Evolutionary conservation across 2,797 vertebrate genomes (phyloP), one percentile per base, ranked within the genome.

Genomic region (Micrastur ruficollis): DNA sequence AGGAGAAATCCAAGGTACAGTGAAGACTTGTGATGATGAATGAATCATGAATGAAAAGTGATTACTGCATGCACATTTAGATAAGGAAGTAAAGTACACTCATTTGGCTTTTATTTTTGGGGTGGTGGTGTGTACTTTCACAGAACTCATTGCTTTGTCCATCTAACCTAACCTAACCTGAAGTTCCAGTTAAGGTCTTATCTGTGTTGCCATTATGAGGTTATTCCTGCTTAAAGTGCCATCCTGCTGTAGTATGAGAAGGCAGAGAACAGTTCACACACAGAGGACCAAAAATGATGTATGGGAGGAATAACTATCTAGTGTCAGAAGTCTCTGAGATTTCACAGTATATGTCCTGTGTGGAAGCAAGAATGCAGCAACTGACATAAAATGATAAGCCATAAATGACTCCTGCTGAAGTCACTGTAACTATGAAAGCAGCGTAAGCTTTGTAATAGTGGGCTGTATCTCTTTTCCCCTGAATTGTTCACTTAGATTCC

Each of bases 1-100:
- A 99, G 88, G 99, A 99, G 96, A 99, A 99, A 93, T 99, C 99
- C 96, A 99, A 99, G 98, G 99, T 99, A 96, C 65, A 86, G 53
- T 23, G 11, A 71, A 67, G 47, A 36, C 36, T 34, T 46, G 34
- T 40, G 9, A n/a, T n/a, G n/a, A n/a, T n/a, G n/a, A n/a, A n/a
- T n/a, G n/a, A 79, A 71, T 71, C 75, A 25, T 17, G 47, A 31
- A 58, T 31, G 52, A 29, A 53, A 65, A 70, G 11, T 36, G 32
- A 61, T 74, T 50, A 25, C 15, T 76, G 29, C 26, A 2, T 81
- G 32, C 14, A 27, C 6, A 9, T 73, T 66, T 66, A 49, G 50
- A 81, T 58, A 59, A 74, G 31, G 32, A 81, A 65, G 25, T 23
- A 32, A 75, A 83, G 9, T 29, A 10, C 19, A 34, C 14, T 55